Base-by-base conservation (phyloP, 2,888 invertebrate species). In the Apotomis betuletana region DNA sequence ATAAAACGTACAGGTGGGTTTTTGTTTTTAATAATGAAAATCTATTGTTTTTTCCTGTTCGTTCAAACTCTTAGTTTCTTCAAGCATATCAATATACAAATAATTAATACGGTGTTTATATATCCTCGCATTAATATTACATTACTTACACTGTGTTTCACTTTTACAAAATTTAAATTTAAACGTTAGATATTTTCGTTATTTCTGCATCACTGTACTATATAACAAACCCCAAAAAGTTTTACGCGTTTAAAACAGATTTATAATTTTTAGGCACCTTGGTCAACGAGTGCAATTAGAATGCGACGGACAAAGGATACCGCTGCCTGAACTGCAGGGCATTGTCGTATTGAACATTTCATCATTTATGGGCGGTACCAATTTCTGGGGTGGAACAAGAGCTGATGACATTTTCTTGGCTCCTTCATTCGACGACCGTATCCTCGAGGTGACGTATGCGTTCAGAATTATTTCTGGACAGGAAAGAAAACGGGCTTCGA, bases 321-420 rank as follows among this genome's bases (percentile, higher is more conserved):
- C 99, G 0, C 91, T 99, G 55, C 99, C 99, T 0, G 98, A 98
- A 75, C 92, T 99, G 44, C 99, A 99, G 90, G 99, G 99, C 55
- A 99, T 99, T 82, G 99, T 99, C 38, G 97, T 99, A 51, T 94
- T 99, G 36, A 99, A 99, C 91, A 99, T 99, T 88, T 93, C 84
- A 75, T 98, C 98, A 81, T 99, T 99, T 89, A 98, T 99, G 97
- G 99, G 99, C 5, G 99, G 99, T 60, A 98, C 98, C 46, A 99
- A 99, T 90, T 99, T 99, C 89, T 99, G 99, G 99, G 99, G 99
- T 65, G 97, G 97, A 5, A 96, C 96, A 3, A 97, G 98, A 83
- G 97, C 97, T 79, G 98, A 98, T 79, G 98, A 98, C 82, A 94
- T 97, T 65, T 99, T 99, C 84, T 92, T 98, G 13, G 96, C 98